These are phyloP conservation scores for Neodiprion pinetum DNA, from an alignment of 1,140 invertebrate species.

Conservation along the genomic window DNA sequence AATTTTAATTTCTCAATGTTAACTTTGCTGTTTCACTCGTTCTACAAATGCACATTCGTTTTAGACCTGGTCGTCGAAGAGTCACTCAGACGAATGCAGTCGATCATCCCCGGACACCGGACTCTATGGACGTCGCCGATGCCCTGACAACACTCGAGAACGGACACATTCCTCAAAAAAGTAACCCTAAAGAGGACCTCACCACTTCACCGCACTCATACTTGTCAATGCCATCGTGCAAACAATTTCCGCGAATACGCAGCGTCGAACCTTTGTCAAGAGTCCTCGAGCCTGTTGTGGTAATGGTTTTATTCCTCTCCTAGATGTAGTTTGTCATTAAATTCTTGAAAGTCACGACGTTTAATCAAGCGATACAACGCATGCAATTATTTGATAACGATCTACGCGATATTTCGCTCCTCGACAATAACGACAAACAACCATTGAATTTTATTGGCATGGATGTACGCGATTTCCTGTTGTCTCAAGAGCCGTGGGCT, in stretches of 20 bases:
- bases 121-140: constrained; percentile 36
- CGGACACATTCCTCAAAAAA: constrained; percentile 32
- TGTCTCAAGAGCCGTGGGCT: too few species aligned
- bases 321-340: too few species aligned
- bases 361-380: too few species aligned
- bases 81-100: constrained; percentile 37
- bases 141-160: constrained; percentile 14
- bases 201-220: constrained; percentile 70
- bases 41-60: neutral
- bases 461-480: too few species aligned
- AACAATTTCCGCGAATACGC: constrained; percentile 76
- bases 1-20: too few species aligned
- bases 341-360: too few species aligned
- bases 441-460: too few species aligned
- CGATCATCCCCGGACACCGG: constrained; percentile 37
- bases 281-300: constrained; percentile 75
- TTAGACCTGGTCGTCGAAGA: constrained; percentile 38
- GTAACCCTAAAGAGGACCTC: constrained; percentile 42
- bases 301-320: constrained; percentile 24
- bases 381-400: too few species aligned
- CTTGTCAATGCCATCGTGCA: constrained; percentile 82
- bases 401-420: too few species aligned
- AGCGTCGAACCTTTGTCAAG: constrained; percentile 76
- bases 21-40: too few species aligned
- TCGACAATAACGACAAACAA: too few species aligned